Evolutionary conservation across 2,113 vertebrate genomes (phyloP).

Genomic region (Junco hyemalis): DNA sequence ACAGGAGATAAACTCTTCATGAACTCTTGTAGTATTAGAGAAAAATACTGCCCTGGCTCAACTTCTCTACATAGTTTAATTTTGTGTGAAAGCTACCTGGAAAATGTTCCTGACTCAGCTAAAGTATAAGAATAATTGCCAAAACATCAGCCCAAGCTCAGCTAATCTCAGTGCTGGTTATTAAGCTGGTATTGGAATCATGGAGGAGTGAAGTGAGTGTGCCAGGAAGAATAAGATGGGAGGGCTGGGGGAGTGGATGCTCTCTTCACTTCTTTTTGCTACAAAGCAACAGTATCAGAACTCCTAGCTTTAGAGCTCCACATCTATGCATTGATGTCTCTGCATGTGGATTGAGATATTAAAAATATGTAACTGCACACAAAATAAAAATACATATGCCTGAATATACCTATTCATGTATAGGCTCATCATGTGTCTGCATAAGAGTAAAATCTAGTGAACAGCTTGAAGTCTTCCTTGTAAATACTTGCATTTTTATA

Average conservation of each 20-base stretch:
- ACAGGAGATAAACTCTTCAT: not conserved
- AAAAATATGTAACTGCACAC: not conserved
- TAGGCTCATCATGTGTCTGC: not conserved
- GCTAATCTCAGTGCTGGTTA: not conserved
- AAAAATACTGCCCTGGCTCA: not conserved
- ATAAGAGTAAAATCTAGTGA: not conserved
- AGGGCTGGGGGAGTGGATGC: not conserved
- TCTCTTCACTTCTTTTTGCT: not conserved
- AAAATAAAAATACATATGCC: not conserved
- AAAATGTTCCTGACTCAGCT: not conserved
- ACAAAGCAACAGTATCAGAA: not conserved
- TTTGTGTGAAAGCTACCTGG: not conserved
- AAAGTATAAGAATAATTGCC: not conserved
- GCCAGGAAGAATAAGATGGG: not conserved
- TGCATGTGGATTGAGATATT: not conserved
- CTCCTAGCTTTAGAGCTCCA: not conserved
- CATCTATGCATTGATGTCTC: not conserved
- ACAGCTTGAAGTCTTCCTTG: not conserved
- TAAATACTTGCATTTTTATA: not conserved
- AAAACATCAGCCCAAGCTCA: not conserved
- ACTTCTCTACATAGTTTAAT: not conserved
- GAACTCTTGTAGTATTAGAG: not conserved
- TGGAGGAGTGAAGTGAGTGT: not conserved
- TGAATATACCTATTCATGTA: not conserved
- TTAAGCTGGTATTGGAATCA: not conserved